Percentiles rank a stretch among this genome's conserved stretches.
These are phyloP conservation scores for Acanthaster planci DNA, from an alignment of 35 echinoderm and acorn worm species.

Conservation along the genomic window DNA sequence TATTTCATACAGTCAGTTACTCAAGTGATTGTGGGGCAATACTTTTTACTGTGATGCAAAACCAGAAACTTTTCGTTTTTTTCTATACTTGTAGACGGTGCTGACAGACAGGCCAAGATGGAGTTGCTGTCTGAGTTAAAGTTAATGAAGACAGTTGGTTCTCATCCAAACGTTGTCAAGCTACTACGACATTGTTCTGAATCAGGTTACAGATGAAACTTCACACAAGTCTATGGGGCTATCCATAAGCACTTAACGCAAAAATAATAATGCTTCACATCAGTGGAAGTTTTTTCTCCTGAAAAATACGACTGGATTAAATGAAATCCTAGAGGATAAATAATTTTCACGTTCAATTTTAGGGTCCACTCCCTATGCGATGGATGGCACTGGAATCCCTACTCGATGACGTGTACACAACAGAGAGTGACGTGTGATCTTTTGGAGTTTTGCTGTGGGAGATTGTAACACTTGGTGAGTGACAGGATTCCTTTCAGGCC, in stretches of 20 bases:
- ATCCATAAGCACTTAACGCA: too few relatives aligned
- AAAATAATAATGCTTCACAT: too few relatives aligned
- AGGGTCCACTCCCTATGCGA: conserved; percentile 51
- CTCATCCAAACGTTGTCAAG: conserved; percentile 2
- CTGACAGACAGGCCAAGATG: too few relatives aligned
- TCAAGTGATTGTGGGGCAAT: too few relatives aligned
- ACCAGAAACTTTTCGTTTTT: background rate
- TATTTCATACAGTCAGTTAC: too few relatives aligned
- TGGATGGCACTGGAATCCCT: conserved; percentile 91
- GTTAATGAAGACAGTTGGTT: too few relatives aligned
- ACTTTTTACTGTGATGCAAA: background rate
- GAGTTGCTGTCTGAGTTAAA: background rate
- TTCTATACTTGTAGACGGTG: background rate
- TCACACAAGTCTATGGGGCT: too few relatives aligned
- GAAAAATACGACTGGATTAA: background rate
- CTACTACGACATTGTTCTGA: background rate
- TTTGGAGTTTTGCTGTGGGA: conserved; percentile 88
- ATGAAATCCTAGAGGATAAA: too few relatives aligned
- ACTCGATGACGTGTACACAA: conserved; percentile 72
- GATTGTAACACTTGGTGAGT: conserved; percentile 81
- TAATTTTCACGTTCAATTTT: too few relatives aligned
- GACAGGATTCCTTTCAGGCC: too few relatives aligned
- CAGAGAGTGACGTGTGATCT: conserved; percentile 87
- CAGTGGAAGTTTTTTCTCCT: too few relatives aligned
- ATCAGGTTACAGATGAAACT: too few relatives aligned